Percentiles rank a stretch among this genome's conserved stretches.
Evolutionary conservation across 2,888 invertebrate species (phyloP).

Genomic region (Troides aeacus): DNA sequence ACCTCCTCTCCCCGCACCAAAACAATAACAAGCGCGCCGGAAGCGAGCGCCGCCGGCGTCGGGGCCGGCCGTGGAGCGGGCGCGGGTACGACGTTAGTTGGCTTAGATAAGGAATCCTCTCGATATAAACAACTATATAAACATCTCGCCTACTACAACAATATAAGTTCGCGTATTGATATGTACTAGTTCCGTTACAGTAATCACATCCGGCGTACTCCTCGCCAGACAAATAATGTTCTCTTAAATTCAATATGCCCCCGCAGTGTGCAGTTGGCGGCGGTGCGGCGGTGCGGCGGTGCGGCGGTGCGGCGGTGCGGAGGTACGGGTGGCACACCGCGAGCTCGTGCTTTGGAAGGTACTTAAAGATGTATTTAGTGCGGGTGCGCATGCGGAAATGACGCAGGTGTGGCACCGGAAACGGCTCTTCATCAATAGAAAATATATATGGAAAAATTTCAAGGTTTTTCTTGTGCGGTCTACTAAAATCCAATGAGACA

Average conservation of each 20-base stretch:
- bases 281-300: no score
- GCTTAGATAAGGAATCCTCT: conserved; percentile 77
- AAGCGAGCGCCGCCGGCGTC: no score
- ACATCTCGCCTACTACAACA: conserved; percentile 54
- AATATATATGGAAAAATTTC: conserved; percentile 13
- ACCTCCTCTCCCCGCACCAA: background rate
- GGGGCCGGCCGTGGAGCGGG: no score
- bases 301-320: no score
- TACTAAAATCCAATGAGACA: conserved; percentile 7
- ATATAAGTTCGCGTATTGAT: conserved; percentile 63
- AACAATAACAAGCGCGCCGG: no score
- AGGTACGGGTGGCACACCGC: background rate
- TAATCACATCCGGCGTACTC: conserved; percentile 35
- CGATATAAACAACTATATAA: conserved; percentile 56
- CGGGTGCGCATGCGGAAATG: conserved; percentile 13
- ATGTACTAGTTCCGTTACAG: conserved; percentile 65
- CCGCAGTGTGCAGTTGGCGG: conserved; percentile 42
- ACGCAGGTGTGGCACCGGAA: background rate
- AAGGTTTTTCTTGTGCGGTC: background rate
- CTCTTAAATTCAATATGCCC: conserved; percentile 50
- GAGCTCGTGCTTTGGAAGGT: conserved; percentile 13
- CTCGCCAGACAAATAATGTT: conserved; percentile 51
- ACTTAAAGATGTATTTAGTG: conserved; percentile 2
- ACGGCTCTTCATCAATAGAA: conserved; percentile 2
- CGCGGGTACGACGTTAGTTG: conserved; percentile 63